These are phyloP conservation scores for Tinea semifulvella DNA, from an alignment of 2,888 invertebrate species.

Conservation along the genomic window DNA sequence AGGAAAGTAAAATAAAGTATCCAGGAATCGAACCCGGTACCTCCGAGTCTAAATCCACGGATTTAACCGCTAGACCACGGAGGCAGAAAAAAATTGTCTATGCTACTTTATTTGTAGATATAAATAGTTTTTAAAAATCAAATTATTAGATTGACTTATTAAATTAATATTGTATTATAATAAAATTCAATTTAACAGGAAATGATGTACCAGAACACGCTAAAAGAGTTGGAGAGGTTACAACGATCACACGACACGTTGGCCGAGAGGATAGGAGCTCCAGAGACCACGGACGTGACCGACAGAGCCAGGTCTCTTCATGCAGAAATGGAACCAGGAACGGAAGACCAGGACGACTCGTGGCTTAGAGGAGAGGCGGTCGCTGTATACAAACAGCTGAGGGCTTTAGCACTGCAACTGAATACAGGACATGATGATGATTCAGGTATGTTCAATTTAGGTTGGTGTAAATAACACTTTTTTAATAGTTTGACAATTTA, in stretches of 20 bases:
- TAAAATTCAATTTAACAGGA: constrained; percentile 39
- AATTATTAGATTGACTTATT: no score
- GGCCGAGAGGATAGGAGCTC: constrained; percentile 73
- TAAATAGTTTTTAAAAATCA: no score
- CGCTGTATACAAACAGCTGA: constrained; percentile 76
- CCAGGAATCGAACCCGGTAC: no score
- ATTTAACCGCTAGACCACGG: no score
- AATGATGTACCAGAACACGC: constrained; percentile 59
- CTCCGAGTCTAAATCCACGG: no score
- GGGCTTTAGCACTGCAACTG: constrained; percentile 76
- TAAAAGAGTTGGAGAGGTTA: constrained; percentile 75
- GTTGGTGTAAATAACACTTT: no score
- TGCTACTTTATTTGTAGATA: no score
- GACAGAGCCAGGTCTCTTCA: constrained; percentile 77
- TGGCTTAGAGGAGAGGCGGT: constrained; percentile 73
- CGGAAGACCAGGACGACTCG: constrained; percentile 61
- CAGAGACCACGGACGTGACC: constrained; percentile 49
- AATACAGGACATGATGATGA: constrained; percentile 80
- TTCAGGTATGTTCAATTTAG: constrained; percentile 64
- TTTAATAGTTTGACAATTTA: no score
- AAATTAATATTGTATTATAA: no score
- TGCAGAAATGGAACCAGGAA: constrained; percentile 89
- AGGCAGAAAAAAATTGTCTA: no score
- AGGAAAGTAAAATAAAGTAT: no score
- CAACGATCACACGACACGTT: constrained; percentile 76